Evolutionary conservation across 2,888 invertebrate species (phyloP), one percentile per base, ranked within the genome.

Genomic region (Keiferia lycopersicella): DNA sequence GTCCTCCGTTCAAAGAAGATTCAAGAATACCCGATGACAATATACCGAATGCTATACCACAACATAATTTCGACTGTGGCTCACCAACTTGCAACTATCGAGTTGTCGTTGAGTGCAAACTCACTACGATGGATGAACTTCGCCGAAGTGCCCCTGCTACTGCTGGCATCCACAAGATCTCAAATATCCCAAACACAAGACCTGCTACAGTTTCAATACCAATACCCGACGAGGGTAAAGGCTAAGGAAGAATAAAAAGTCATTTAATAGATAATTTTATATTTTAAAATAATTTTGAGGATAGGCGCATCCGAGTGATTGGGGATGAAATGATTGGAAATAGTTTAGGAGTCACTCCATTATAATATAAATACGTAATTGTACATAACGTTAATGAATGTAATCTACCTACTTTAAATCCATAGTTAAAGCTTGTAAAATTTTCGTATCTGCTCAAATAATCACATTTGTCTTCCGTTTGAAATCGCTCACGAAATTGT

Each of bases 161-260:
- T n/a, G 69, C 78, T 58, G 79, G 72, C 71, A 72, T 78, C 65
- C 79, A 79, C 68, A 76, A 68, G 71, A 71, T 73, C 73, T 77
- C 79, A 67, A 81, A 83, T 20, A 72, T 71, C 66, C 79, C 70
- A 72, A 80, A 77, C 50, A 71, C 70, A 14, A 78, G 82, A 76
- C 87, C 90, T 50, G 90, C 92, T 70, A 92, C 94, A 30, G 93
- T 94, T 67, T 93, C 94, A 22, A 93, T 94, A 75, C 87, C 93
- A 66, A 88, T 94, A 81, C 93, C 94, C 0, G 83, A 92, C 63
- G 93, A 93, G 71, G 93, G 92, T 57, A 93, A 93, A 70, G 93
- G 93, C 72, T 91, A 91, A 86, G 63, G 58, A 18, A 39, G 67
- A 38, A 67, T 68, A 62, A 63, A 57, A 62, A 58, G 66, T 64